Conservation (phyloP, 2,113 vertebrate species). For the Alectura lathami region DNA sequence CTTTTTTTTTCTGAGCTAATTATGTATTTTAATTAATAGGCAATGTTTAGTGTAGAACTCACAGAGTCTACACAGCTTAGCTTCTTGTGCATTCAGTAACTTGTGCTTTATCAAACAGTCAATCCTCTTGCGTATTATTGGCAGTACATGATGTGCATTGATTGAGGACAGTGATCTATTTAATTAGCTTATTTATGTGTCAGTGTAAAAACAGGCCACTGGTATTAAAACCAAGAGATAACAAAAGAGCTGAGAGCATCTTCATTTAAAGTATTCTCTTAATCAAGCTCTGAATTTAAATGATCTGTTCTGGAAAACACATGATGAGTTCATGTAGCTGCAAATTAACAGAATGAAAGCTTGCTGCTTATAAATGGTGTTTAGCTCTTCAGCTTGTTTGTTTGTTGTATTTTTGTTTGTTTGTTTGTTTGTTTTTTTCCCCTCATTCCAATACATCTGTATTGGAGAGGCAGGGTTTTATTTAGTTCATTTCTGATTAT, state of each 20-base stretch:
- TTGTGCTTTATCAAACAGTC: background rate
- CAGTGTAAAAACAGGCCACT: background rate
- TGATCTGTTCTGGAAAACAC: background rate
- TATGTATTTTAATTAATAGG: background rate
- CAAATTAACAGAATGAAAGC: background rate
- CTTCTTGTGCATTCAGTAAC: background rate
- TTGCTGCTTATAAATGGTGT: background rate
- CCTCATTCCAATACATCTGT: background rate
- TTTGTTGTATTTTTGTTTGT: background rate
- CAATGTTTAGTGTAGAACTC: background rate
- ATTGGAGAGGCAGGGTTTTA: background rate
- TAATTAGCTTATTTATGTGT: constrained; percentile 1
- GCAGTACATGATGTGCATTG: background rate
- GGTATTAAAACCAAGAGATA: background rate
- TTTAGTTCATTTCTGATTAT: background rate
- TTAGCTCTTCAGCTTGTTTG: background rate
- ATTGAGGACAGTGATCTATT: background rate
- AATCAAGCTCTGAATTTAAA: background rate
- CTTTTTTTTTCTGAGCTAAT: background rate
- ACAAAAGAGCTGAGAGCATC: background rate
- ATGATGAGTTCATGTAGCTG: background rate
- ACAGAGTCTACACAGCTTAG: background rate
- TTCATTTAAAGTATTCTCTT: background rate
- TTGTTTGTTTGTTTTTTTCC: background rate
- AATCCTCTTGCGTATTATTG: background rate